These are phyloP conservation scores for Neodiprion pinetum DNA, from an alignment of 1,140 invertebrate genomes.

Conservation along the genomic window DNA sequence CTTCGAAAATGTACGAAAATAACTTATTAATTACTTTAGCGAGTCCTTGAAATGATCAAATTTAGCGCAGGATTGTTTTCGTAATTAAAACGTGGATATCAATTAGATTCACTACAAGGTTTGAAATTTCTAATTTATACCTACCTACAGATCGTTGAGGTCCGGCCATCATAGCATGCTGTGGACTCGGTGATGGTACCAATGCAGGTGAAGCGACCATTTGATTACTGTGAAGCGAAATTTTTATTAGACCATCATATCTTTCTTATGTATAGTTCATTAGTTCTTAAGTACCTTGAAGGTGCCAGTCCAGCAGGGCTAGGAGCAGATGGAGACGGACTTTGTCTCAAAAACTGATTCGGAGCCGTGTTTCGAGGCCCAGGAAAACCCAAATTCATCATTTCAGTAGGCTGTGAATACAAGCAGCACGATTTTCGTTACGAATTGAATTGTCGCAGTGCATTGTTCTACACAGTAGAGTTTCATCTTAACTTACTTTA, in stretches of 20 bases:
- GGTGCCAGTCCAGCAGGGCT: conserved; percentile 72
- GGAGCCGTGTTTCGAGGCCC: conserved; percentile 68
- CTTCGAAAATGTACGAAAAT: conserved; percentile 34
- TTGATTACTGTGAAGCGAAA: conserved; percentile 59
- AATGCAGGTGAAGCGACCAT: conserved; percentile 76
- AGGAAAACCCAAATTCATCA: conserved; percentile 60
- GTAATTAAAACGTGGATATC: conserved; percentile 16
- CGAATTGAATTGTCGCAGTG: background rate
- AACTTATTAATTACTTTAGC: conserved; percentile 5
- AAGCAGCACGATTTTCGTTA: conserved; percentile 14
- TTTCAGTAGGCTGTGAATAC: conserved; percentile 49
- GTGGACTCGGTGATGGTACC: conserved; percentile 73
- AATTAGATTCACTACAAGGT: conserved; percentile 12
- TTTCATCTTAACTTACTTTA: conserved; percentile 51
- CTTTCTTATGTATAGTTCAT: conserved; percentile 6
- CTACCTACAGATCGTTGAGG: conserved; percentile 57
- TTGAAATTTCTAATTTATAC: conserved; percentile 31
- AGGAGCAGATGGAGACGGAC: conserved; percentile 74
- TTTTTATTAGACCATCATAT: background rate
- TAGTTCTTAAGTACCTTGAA: conserved; percentile 38
- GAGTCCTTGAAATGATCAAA: conserved; percentile 23
- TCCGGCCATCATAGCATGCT: conserved; percentile 64
- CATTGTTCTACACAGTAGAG: conserved; percentile 15
- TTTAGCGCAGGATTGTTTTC: conserved; percentile 21
- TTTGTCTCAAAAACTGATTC: conserved; percentile 73